These are phyloP conservation scores for Coelinius sp. DNA, from an alignment of 2,888 invertebrate genomes.

Conservation along the genomic window DNA sequence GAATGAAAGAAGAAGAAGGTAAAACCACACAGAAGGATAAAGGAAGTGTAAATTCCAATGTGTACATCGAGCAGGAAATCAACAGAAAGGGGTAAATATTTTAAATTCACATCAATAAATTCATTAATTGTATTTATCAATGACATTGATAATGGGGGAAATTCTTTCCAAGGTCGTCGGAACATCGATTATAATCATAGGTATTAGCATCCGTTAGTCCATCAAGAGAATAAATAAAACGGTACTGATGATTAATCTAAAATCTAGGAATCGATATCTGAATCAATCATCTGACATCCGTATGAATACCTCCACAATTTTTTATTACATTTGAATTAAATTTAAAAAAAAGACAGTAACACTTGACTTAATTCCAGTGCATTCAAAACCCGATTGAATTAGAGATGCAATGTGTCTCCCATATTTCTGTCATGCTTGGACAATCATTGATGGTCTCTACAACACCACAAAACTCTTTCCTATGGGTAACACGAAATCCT, in stretches of 20 bases:
- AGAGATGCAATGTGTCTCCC: conserved; percentile 60
- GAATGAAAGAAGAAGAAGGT: not conserved
- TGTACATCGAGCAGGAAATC: not conserved
- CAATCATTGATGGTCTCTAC: conserved; percentile 51
- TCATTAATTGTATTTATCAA: not conserved
- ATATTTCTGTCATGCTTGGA: conserved; percentile 66
- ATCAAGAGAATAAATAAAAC: conserved; percentile 1
- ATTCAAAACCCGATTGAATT: conserved; percentile 23
- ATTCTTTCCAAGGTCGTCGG: not conserved
- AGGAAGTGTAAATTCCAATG: not conserved
- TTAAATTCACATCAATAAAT: not conserved
- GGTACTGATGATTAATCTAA: conserved; percentile 1
- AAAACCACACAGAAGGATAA: not conserved
- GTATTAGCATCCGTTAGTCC: conserved; percentile 9
- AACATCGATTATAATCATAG: not conserved
- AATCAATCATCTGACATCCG: conserved; percentile 16
- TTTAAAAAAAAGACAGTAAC: not conserved
- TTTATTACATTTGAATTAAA: not conserved
- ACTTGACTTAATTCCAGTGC: conserved; percentile 17
- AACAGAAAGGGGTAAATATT: not conserved
- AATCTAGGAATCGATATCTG: conserved; percentile 10
- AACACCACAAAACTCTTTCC: conserved; percentile 49
- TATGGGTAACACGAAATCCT: conserved; percentile 2
- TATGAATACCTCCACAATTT: not conserved
- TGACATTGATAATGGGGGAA: not conserved